Evolutionary conservation across 1,140 invertebrate species (phyloP).

Genomic region (Drosophila ambigua): DNA sequence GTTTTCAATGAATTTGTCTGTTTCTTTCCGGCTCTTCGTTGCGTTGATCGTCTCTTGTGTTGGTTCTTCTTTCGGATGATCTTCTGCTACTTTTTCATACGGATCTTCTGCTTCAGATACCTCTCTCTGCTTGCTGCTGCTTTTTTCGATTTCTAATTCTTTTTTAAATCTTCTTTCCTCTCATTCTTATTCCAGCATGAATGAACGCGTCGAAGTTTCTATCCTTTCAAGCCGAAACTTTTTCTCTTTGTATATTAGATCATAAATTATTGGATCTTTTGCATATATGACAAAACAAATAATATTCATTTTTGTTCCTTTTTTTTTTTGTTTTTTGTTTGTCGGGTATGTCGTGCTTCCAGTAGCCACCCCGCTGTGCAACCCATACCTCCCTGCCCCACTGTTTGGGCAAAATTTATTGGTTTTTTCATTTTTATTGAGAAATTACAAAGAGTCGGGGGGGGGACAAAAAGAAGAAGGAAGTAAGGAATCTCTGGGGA

Average conservation of each 20-base stretch:
- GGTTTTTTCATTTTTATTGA: slow-evolving; percentile 48
- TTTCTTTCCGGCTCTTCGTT: slow-evolving; percentile 20
- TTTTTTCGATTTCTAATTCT: no score
- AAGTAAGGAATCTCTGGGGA: slow-evolving; percentile 29
- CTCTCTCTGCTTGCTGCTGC: slow-evolving; percentile 5
- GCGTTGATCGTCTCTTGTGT: not conserved
- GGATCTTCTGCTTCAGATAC: not conserved
- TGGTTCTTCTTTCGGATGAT: no score
- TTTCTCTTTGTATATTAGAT: slow-evolving; percentile 58
- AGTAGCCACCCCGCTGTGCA: slow-evolving; percentile 61
- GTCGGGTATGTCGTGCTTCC: slow-evolving; percentile 47
- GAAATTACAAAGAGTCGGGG: slow-evolving; percentile 37
- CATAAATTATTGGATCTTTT: slow-evolving; percentile 69
- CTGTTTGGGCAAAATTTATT: slow-evolving; percentile 60
- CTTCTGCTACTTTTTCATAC: no score
- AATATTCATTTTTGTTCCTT: slow-evolving; percentile 23
- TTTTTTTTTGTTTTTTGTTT: slow-evolving; percentile 49
- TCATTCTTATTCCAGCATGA: slow-evolving; percentile 35
- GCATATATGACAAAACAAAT: slow-evolving; percentile 75
- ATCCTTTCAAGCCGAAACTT: slow-evolving; percentile 48
- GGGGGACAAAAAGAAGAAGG: not conserved
- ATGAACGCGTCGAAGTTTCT: slow-evolving; percentile 57
- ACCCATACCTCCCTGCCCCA: slow-evolving; percentile 28
- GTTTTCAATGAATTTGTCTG: slow-evolving; percentile 64
- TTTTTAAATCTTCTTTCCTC: not conserved